phyloP scores from a whole-genome alignment of 53 echinoderm and acorn worm genomes.

The Patiria pectinifera region DNA sequence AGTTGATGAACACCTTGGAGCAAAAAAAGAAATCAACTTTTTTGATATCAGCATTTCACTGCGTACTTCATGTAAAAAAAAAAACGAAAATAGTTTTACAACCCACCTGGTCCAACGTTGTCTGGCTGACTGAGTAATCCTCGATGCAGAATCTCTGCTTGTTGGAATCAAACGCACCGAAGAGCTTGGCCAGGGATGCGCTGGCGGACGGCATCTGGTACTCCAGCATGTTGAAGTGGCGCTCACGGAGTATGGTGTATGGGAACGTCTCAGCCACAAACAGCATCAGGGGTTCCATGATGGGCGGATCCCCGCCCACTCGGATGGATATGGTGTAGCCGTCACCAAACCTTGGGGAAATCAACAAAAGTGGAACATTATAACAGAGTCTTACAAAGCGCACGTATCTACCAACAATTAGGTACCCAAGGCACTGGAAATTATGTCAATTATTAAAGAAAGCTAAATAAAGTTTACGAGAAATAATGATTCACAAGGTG shows the following conservation, averaged over 20 bases:
- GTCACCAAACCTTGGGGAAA: slow-evolving; percentile 79
- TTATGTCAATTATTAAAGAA: too few species aligned
- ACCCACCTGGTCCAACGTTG: slow-evolving; percentile 95
- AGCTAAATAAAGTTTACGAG: too few species aligned
- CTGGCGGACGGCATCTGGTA: slow-evolving; percentile 82
- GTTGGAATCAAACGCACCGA: slow-evolving; percentile 79
- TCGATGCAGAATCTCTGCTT: slow-evolving; percentile 77
- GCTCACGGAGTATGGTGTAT: slow-evolving; percentile 69
- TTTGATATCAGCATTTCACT: too few species aligned
- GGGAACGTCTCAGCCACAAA: slow-evolving; percentile 80
- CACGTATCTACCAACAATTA: too few species aligned
- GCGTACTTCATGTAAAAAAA: too few species aligned
- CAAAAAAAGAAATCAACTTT: background rate
- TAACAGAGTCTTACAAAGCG: too few species aligned
- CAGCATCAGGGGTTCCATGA: slow-evolving; percentile 60
- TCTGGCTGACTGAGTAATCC: slow-evolving; percentile 97
- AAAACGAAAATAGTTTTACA: background rate
- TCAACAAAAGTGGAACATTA: background rate
- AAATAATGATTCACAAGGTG: too few species aligned
- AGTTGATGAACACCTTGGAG: slow-evolving; percentile 88
- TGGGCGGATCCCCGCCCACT: slow-evolving; percentile 76
- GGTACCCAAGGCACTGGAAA: too few species aligned
- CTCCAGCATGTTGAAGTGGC: slow-evolving; percentile 97
- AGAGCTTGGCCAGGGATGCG: slow-evolving; percentile 81
- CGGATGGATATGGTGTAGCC: slow-evolving; percentile 92